Evolutionary conservation across 2,888 invertebrate genomes (phyloP).

Genomic region (Sinopyrophorus schimmeli): DNA sequence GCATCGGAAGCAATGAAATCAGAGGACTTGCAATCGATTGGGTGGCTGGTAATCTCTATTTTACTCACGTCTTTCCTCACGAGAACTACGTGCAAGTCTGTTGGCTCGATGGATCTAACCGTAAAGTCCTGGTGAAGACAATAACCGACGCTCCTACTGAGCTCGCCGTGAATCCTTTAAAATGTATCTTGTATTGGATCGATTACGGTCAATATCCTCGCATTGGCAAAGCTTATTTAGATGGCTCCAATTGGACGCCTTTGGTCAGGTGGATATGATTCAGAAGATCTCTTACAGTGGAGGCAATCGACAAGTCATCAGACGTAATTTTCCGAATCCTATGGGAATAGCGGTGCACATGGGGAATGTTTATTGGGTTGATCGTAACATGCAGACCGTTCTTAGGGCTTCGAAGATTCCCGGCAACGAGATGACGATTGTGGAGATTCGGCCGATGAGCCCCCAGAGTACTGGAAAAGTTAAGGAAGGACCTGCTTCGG

Average conservation of each 20-base stretch:
- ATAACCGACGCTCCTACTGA: constrained; percentile 92
- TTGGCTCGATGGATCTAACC: constrained; percentile 86
- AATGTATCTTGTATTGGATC: constrained; percentile 93
- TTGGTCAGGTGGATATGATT: constrained; percentile 90
- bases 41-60: constrained; percentile 96
- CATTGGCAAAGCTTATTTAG: constrained; percentile 86
- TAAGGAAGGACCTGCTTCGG: constrained; percentile 94
- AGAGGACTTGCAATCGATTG: constrained; percentile 93
- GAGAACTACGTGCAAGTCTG: constrained; percentile 96
- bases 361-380: constrained; percentile 91
- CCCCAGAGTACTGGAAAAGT: constrained; percentile 89
- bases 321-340: constrained; percentile 87
- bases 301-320: constrained; percentile 78
- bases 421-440: constrained; percentile 88
- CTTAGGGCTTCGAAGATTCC: constrained; percentile 79
- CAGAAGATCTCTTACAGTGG: constrained; percentile 88
- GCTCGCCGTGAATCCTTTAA: constrained; percentile 95
- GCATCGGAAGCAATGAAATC: constrained; percentile 93
- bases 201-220: constrained; percentile 96
- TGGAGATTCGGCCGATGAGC: constrained; percentile 88
- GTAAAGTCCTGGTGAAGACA: constrained; percentile 89
- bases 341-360: constrained; percentile 90
- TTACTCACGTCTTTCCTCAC: constrained; percentile 95
- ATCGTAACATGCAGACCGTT: constrained; percentile 84
- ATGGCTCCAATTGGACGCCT: constrained; percentile 84